phyloP scores from a whole-genome alignment of 37 sponge, comb jelly and placozoan species.

The Spongilla lacustris region DNA sequence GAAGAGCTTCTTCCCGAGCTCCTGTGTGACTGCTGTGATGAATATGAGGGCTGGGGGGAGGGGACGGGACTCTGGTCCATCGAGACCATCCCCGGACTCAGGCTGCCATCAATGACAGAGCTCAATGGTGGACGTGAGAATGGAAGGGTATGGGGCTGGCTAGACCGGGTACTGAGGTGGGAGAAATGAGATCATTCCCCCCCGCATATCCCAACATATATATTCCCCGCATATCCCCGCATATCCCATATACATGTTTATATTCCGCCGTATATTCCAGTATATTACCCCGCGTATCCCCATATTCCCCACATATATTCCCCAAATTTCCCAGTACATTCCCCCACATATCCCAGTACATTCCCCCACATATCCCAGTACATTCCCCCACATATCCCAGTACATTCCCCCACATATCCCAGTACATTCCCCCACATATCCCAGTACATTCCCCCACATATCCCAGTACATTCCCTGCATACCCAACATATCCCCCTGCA shows the following conservation, averaged over 20 bases:
- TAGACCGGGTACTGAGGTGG: background rate
- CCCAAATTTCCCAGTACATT: too few relatives aligned
- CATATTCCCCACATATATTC: too few relatives aligned
- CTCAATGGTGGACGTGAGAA: background rate
- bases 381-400: background rate
- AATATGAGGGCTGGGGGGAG: slow-evolving; percentile 58
- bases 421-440: background rate
- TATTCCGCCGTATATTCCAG: too few relatives aligned
- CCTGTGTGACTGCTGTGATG: slow-evolving; percentile 22
- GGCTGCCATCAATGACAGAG: slow-evolving; percentile 15
- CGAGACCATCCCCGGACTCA: slow-evolving; percentile 39
- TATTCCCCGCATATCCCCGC: too few relatives aligned
- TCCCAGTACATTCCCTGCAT: too few relatives aligned
- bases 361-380: background rate
- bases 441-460: background rate
- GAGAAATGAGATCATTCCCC: background rate
- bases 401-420: background rate
- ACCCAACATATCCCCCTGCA: too few relatives aligned
- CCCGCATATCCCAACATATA: too few relatives aligned
- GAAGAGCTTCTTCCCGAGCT: slow-evolving; percentile 17
- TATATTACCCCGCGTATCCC: too few relatives aligned
- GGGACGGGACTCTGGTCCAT: slow-evolving; percentile 56
- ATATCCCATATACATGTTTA: too few relatives aligned
- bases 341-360: background rate
- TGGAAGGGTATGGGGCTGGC: background rate